Conservation (phyloP, 2,797 vertebrate genomes). For the Eulemur rubriventer region DNA sequence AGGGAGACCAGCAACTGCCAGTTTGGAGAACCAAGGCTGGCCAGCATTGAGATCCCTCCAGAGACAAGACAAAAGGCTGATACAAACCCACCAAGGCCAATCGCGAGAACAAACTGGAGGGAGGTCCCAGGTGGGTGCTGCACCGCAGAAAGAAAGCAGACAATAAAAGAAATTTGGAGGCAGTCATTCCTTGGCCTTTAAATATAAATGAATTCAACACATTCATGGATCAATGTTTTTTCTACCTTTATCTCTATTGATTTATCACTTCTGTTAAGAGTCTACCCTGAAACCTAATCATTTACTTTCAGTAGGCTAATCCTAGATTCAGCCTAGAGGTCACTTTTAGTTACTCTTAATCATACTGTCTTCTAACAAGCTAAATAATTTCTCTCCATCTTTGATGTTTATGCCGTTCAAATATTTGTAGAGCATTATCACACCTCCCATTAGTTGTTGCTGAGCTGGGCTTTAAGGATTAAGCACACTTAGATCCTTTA, state of each 20-base stretch:
- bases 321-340: constrained; percentile 49
- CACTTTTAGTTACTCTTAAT: constrained; percentile 45
- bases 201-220: constrained; percentile 34
- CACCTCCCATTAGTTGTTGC: constrained; percentile 42
- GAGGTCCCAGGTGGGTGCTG: background rate
- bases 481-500: constrained; percentile 51
- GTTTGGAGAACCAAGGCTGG: background rate
- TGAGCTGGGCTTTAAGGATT: constrained; percentile 58
- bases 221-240: constrained; percentile 29
- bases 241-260: constrained; percentile 35
- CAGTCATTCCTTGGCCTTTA: background rate
- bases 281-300: constrained; percentile 43
- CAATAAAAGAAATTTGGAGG: background rate
- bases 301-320: constrained; percentile 41
- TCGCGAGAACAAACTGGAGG: background rate
- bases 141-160: background rate
- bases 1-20: background rate
- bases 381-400: constrained; percentile 42
- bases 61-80: background rate
- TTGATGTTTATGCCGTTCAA: constrained; percentile 39
- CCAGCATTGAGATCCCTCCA: background rate
- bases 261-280: constrained; percentile 31
- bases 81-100: background rate
- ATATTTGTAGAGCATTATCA: constrained; percentile 40
- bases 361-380: constrained; percentile 33